Evolutionary conservation across 2,797 vertebrate genomes (phyloP), one percentile per base, ranked within the genome.

Genomic region (Telmatherina bonti): DNA sequence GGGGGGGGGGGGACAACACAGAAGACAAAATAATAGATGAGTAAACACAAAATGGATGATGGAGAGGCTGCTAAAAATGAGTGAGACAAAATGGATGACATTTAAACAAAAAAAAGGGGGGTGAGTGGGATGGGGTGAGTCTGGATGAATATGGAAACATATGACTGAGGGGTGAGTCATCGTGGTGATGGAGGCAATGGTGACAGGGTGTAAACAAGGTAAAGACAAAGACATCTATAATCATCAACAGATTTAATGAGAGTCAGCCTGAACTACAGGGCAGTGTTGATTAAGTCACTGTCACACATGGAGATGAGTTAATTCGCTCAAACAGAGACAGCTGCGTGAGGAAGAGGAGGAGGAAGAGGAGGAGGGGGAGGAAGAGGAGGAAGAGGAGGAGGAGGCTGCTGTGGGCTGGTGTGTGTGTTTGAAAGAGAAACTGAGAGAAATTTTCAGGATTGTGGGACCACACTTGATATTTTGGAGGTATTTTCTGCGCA

Each of bases 1-100:
- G 35, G 12, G 35, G 12, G 12, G 38, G 12, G 36, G 12, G 13
- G 36, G 79, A 90, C 72, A 89, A 87, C 63, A 92, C 79, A 91
- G 61, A 87, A 91, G 84, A 93, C 91, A 91, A 89, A 90, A 91
- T 79, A 90, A 91, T 89, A 85, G 88, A 85, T 91, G 88, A 91
- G 88, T 91, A 91, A 90, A 91, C 84, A 92, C 84, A 93, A 92
- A 89, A 92, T 93, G 93, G 90, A 91, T 91, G 89, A 89, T 90
- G 85, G 78, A 88, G 78, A 83, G 70, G 84, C 78, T 81, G 83
- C 86, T 82, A 78, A 87, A 88, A 87, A 88, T 78, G 81, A 74
- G 81, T 84, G 81, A 91, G 72, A 88, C 87, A 93, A 92, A 92
- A 92, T 93, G 91, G 91, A 92, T 91, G 41, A 86, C 82, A 81